Percentiles rank a stretch among this genome's conserved stretches.
phyloP scores from a whole-genome alignment of 2,113 vertebrate species.

The Cyanistes caeruleus region DNA sequence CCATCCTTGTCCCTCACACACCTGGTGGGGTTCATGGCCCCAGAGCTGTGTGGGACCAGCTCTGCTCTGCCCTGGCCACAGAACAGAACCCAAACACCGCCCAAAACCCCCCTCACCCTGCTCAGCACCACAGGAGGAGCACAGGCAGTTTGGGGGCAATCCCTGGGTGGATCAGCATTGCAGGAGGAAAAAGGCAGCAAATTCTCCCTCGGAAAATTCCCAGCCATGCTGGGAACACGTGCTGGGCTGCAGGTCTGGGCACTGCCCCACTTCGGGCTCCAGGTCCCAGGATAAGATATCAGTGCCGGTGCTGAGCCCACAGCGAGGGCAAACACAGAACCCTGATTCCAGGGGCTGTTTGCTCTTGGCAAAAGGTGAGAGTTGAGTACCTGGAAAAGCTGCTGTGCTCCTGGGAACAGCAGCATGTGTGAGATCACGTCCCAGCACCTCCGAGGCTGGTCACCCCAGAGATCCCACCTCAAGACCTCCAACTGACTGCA shows the following conservation, averaged over 20 bases:
- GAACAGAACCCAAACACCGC: fast-evolving
- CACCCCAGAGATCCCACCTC: background rate
- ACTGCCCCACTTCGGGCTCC: background rate
- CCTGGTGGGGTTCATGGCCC: background rate
- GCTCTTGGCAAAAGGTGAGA: background rate
- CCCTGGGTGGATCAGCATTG: background rate
- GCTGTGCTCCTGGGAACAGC: background rate
- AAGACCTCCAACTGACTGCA: fast-evolving
- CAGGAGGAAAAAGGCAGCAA: background rate
- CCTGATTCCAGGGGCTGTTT: background rate
- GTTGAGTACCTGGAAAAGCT: background rate
- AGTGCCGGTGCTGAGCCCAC: background rate
- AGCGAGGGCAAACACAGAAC: background rate
- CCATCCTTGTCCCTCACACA: background rate
- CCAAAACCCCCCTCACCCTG: background rate
- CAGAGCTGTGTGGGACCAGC: background rate
- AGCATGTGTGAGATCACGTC: fast-evolving
- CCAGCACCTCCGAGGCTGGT: fast-evolving
- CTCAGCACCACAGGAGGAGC: fast-evolving
- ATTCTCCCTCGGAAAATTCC: background rate
- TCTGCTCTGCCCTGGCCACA: fast-evolving
- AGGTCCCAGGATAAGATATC: fast-evolving
- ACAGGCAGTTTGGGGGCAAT: fast-evolving
- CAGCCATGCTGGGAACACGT: fast-evolving
- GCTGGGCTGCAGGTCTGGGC: background rate